A percentile compares a stretch with the other conserved stretches of the same genome.
These are phyloP conservation scores for Acanthochromis polyacanthus DNA, from an alignment of 2,113 vertebrate genomes.

Conservation along the genomic window DNA sequence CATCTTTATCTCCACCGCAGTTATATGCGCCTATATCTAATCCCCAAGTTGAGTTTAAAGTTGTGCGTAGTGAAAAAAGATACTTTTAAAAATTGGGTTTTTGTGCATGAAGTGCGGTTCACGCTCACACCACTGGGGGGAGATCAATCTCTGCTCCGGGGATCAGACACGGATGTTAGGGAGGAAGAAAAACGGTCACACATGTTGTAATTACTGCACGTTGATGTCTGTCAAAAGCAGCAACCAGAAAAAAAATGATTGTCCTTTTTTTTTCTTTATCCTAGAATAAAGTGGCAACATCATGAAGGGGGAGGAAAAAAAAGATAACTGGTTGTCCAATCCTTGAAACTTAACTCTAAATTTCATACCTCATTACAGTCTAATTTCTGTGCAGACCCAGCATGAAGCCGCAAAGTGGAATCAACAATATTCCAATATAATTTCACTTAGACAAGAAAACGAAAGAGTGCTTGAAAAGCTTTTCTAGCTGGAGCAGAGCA, in stretches of 20 bases:
- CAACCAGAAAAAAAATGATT: slow-evolving; percentile 39
- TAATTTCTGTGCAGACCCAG: slow-evolving; percentile 61
- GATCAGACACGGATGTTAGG: slow-evolving; percentile 25
- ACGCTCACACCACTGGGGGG: slow-evolving; percentile 74
- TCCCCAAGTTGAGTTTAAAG: slow-evolving; percentile 31
- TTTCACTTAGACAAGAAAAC: slow-evolving; percentile 55
- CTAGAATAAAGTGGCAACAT: slow-evolving; percentile 59
- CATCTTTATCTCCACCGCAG: slow-evolving; percentile 20
- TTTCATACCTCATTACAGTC: slow-evolving; percentile 72
- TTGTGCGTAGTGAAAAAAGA: slow-evolving; percentile 23
- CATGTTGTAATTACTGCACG: slow-evolving; percentile 51
- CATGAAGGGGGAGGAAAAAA: slow-evolving; percentile 11
- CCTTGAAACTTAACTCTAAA: slow-evolving; percentile 56
- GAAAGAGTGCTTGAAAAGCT: slow-evolving; percentile 45
- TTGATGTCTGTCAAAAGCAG: slow-evolving; percentile 57
- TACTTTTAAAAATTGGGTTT: slow-evolving; percentile 35
- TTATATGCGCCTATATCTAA: slow-evolving; percentile 25
- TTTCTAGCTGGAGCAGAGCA: slow-evolving; percentile 29
- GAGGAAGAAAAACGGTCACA: slow-evolving; percentile 35
- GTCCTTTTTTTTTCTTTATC: slow-evolving; percentile 25
- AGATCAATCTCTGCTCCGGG: slow-evolving; percentile 67
- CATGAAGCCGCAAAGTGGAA: slow-evolving; percentile 59
- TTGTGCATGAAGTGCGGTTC: slow-evolving; percentile 14
- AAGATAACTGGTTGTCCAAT: slow-evolving; percentile 51
- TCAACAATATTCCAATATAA: slow-evolving; percentile 65